Percentiles rank a stretch among this genome's conserved stretches.
These are phyloP conservation scores for Phyllostomus hastatus DNA, from an alignment of 2,113 vertebrate genomes.

Conservation along the genomic window DNA sequence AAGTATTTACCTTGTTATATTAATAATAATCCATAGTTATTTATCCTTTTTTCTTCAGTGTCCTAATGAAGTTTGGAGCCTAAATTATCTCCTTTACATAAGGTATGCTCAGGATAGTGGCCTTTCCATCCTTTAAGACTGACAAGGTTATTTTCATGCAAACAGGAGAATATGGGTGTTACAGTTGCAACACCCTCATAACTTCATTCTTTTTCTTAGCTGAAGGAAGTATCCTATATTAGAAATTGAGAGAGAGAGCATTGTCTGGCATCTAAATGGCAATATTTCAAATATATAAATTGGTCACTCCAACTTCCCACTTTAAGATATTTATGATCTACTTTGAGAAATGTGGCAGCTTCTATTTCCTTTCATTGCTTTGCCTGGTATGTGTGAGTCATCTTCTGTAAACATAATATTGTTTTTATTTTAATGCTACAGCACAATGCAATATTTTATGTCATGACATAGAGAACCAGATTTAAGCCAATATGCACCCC, in stretches of 20 bases:
- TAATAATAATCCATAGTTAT: neutral
- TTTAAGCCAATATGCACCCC: neutral
- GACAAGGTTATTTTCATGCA: neutral
- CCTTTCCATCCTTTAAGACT: neutral
- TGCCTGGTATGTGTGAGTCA: neutral
- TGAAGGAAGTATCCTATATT: neutral
- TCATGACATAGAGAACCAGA: neutral
- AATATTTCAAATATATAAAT: neutral
- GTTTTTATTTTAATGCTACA: neutral
- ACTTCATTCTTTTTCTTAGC: neutral
- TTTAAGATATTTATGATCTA: neutral
- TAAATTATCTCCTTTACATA: neutral
- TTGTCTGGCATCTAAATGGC: neutral
- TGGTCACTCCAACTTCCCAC: neutral
- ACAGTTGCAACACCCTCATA: neutral
- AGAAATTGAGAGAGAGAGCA: neutral
- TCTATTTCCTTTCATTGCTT: conserved; percentile 17
- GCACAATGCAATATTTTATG: neutral
- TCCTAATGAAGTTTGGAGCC: neutral
- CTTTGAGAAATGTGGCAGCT: conserved; percentile 16
- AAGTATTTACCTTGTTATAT: neutral
- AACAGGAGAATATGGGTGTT: neutral
- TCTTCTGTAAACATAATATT: neutral
- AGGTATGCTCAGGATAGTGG: neutral
- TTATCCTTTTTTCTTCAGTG: neutral